Evolutionary conservation across 2,888 invertebrate genomes (phyloP), one percentile per base, ranked within the genome.

Genomic region (Fissipunctia ypsillon): DNA sequence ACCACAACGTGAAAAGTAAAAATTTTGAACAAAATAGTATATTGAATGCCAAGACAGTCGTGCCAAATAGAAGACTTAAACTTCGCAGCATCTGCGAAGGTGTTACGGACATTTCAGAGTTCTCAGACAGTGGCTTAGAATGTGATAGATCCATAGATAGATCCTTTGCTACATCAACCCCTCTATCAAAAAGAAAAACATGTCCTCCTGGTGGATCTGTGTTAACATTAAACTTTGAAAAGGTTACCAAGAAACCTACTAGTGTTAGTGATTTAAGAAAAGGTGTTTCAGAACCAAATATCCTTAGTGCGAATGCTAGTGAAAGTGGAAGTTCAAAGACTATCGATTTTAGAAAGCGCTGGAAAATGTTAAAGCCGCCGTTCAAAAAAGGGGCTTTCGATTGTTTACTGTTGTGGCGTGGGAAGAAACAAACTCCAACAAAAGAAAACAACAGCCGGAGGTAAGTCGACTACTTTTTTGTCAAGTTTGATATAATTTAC

Each of bases 11-110:
- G 75, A 95, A 93, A 80, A 96, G 95, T 84, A 92, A 91, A 78
- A 91, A 94, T 83, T 96, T 95, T 80, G 93, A 94, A 78, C 93
- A 94, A 77, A 94, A 93, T 74, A 96, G 96, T 84, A 96, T 96
- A 78, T 79, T 96, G 45, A 96, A 96, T 75, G 89, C 94, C 3
- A 95, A 94, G 78, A 83, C 86, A 61, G 84, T 89, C 3, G 88
- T 91, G 6, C 84, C 83, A 59, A 88, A 85, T 31, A 87, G 88
- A 25, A 91, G 90, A 61, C 89, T 89, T 6, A 91, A 91, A 75
- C 90, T 95, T 52, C 92, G 93, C 73, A 95, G 94, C 82, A 94
- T 95, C 57, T 89, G 90, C 73, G 96, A 96, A 87, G 93, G 93
- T 79, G 85, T 89, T 59, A 88, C 89, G 38, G 87, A 89, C 63